phyloP scores from a whole-genome alignment of 2,113 vertebrate species.

The Leptosomus discolor region DNA sequence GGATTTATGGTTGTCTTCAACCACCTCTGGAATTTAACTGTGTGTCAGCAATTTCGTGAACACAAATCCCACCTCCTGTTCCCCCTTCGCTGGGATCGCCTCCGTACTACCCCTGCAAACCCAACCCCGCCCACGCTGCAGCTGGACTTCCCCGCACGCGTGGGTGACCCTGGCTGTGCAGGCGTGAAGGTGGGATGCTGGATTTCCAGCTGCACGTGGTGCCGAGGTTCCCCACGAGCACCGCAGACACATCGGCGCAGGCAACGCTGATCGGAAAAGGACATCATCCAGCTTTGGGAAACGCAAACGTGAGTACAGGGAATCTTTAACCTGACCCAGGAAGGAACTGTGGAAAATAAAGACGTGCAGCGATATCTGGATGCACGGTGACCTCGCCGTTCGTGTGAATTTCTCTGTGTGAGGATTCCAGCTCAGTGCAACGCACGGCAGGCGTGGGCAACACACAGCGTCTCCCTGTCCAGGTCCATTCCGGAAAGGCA shows the following conservation, averaged over 20 bases:
- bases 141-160: rapidly evolving
- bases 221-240: background rate
- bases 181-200: background rate
- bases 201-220: background rate
- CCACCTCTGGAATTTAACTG: background rate
- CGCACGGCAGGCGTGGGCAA: rapidly evolving
- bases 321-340: background rate
- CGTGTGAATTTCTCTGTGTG: rapidly evolving
- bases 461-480: rapidly evolving
- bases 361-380: background rate
- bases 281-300: background rate
- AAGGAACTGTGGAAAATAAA: background rate
- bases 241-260: background rate
- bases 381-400: rapidly evolving
- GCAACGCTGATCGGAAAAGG: background rate
- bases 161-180: background rate
- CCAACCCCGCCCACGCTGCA: background rate
- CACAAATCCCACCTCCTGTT: background rate
- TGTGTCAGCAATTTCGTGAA: background rate
- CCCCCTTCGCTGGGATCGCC: background rate
- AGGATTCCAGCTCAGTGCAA: background rate
- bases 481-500: background rate
- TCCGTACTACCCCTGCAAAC: background rate
- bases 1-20: background rate
- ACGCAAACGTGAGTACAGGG: background rate